Conservation (phyloP, 2,888 invertebrate species). For the Andrena marginata region DNA sequence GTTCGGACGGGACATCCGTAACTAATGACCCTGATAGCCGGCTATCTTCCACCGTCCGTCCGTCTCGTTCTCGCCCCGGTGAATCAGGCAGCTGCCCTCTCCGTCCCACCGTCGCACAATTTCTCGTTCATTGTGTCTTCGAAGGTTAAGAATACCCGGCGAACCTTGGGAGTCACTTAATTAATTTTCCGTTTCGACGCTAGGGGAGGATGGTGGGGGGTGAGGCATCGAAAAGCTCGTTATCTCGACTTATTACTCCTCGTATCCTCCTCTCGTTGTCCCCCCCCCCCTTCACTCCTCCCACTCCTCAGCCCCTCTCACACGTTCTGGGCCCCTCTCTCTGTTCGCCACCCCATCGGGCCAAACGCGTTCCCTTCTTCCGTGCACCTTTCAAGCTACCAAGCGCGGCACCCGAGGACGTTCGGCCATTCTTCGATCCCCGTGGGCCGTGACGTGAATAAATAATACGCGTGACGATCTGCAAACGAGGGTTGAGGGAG, state of each 20-base stretch:
- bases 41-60: slow-evolving; percentile 67
- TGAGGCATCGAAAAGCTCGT: slow-evolving; percentile 78
- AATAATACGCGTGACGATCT: slow-evolving; percentile 75
- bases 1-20: slow-evolving; percentile 83
- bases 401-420: slow-evolving; percentile 49
- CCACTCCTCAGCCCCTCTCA: slow-evolving; percentile 41
- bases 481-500: slow-evolving; percentile 38
- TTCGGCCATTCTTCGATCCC: slow-evolving; percentile 73
- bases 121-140: slow-evolving; percentile 75
- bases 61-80: slow-evolving; percentile 42
- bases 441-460: slow-evolving; percentile 72
- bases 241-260: slow-evolving; percentile 77
- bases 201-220: slow-evolving; percentile 32
- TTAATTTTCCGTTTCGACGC: slow-evolving; percentile 81
- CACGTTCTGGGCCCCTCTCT: background rate
- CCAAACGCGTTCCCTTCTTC: slow-evolving; percentile 49
- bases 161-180: slow-evolving; percentile 79
- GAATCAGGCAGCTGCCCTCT: slow-evolving; percentile 27
- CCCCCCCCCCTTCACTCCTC: background rate
- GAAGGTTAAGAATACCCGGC: slow-evolving; percentile 78
- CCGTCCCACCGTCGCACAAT: slow-evolving; percentile 63
- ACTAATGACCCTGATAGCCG: slow-evolving; percentile 84
- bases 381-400: slow-evolving; percentile 65
- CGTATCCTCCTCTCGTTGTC: slow-evolving; percentile 60
- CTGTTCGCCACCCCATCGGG: slow-evolving; percentile 36